A percentile compares a stretch with the other conserved stretches of the same genome.
phyloP scores from a whole-genome alignment of 2,113 vertebrate species.

The Coracopsis vasa region DNA sequence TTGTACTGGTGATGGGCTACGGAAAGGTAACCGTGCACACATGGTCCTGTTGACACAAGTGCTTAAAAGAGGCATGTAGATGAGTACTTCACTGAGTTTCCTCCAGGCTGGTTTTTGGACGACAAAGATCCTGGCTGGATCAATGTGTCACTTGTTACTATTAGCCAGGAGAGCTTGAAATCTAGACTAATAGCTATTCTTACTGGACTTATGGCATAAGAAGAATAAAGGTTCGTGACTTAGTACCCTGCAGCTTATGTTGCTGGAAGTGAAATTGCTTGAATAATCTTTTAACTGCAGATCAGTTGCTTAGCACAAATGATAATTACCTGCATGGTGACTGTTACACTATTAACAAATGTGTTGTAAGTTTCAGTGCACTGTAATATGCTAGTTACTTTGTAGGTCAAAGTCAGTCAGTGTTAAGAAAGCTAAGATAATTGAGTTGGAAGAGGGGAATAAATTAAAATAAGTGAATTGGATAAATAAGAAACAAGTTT shows the following conservation, averaged over 20 bases:
- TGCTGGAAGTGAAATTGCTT: not conserved
- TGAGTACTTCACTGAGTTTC: not conserved
- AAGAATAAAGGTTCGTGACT: not conserved
- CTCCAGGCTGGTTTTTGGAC: not conserved
- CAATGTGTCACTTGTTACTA: not conserved
- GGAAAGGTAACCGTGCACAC: not conserved
- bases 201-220: not conserved
- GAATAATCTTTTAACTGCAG: not conserved
- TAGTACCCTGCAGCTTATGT: not conserved
- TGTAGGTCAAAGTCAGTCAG: not conserved
- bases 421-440: not conserved
- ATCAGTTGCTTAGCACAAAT: not conserved
- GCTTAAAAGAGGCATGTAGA: not conserved
- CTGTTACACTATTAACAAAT: not conserved
- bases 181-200: not conserved
- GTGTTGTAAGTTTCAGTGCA: not conserved
- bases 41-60: not conserved
- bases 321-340: not conserved
- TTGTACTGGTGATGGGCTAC: rapidly evolving
- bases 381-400: not conserved
- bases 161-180: not conserved
- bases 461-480: not conserved
- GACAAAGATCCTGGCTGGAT: not conserved
- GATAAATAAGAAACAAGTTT: not conserved
- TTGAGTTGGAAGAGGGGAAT: not conserved